Conservation (phyloP, 2,888 invertebrate genomes). For the Halocaridina rubra region DNA sequence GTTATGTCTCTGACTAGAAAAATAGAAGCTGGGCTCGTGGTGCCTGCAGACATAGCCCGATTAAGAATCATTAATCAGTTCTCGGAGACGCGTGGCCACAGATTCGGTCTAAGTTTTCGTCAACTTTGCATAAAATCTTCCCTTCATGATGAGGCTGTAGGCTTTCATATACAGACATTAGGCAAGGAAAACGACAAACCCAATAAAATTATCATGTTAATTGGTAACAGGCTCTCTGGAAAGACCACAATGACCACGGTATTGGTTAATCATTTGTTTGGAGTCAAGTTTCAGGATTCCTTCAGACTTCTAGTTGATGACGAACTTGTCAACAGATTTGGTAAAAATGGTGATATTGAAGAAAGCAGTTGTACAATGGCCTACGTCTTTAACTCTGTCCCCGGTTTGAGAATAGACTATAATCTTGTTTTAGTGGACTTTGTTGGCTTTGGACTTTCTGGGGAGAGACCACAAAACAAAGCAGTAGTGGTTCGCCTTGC, state of each 20-base stretch:
- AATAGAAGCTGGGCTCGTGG: not conserved
- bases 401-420: not conserved
- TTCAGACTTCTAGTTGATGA: constrained; percentile 24
- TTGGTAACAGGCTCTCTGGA: constrained; percentile 20
- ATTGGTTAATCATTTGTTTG: constrained; percentile 23
- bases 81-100: constrained; percentile 7
- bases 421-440: constrained; percentile 21
- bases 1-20: not conserved
- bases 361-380: constrained; percentile 23
- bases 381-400: constrained; percentile 24
- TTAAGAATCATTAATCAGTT: constrained; percentile 13
- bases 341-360: not conserved
- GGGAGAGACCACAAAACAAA: constrained; percentile 23
- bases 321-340: constrained; percentile 2
- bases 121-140: constrained; percentile 1
- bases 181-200: constrained; percentile 20
- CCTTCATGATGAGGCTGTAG: constrained; percentile 1
- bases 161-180: not conserved
- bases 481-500: not conserved
- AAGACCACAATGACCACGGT: constrained; percentile 35
- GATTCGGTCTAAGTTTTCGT: not conserved
- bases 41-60: not conserved
- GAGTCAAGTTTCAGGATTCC: constrained; percentile 28
- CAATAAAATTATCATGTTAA: not conserved
- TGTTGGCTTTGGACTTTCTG: not conserved